Evolutionary conservation across 2,113 vertebrate genomes (phyloP), one percentile per base, ranked within the genome.

Genomic region (Zosterops pallidus): DNA sequence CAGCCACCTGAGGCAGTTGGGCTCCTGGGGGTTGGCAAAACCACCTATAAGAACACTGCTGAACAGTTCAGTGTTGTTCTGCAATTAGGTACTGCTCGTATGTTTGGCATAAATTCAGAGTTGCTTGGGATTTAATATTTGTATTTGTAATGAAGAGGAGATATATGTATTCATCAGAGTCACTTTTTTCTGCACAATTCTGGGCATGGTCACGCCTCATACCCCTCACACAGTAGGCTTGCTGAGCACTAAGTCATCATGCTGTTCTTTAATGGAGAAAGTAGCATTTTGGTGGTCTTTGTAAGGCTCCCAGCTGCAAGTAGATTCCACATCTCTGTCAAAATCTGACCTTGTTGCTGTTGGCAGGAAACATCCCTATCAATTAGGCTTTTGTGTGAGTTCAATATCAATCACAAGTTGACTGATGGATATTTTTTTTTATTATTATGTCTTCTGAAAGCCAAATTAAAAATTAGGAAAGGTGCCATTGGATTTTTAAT

Each of bases 361-460:
- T 92, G 70, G 52, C 53, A 96, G 87, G 82, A 92, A 47, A 47
- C 22, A 74, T 75, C 28, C 28, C 49, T 64, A n/a, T 41, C 28
- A 52, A 35, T 81, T 62, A 25, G 5, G 28, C 11, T 80, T 91
- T 82, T 69, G 41, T 65, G 35, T 65, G 46, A 83, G 62, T 72
- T 95, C 33, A 37, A 3, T 83, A 86, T 86, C 85, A 76, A 2
- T 79, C 39, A 12, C 67, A 52, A 69, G 29, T 28, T 89, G 68
- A 18, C n/a, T 46, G 37, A 25, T 62, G 28, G 29, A n/a, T 35
- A 21, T 64, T 24, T 26, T 28, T 52, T 60, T 29, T 21, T 41
- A 25, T 56, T 52, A 11, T 59, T 63, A 18, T 3, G 2, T 69
- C 35, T 86, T 86, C 81, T 69, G 47, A 79, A 95, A 78, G 28